Conservation (phyloP, 2,113 vertebrate species). For the Campylorhamphus procurvoides region DNA sequence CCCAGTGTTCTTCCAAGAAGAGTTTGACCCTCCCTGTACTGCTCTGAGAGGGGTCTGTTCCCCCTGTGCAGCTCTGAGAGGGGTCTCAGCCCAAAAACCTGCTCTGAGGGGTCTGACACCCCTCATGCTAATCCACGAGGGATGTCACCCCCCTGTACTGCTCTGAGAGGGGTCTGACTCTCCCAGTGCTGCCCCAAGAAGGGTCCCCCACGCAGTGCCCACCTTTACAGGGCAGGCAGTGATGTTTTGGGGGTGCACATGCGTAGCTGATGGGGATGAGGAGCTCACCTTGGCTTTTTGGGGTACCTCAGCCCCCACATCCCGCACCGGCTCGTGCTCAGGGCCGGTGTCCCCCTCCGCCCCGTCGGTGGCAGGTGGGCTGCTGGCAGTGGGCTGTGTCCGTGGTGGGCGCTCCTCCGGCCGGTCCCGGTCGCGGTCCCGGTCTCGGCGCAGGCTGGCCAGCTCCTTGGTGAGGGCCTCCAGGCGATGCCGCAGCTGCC, state of each 20-base stretch:
- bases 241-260: background rate
- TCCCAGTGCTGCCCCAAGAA: accelerated
- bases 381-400: background rate
- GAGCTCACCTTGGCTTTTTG: constrained; percentile 70
- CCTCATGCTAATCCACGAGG: background rate
- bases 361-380: accelerated
- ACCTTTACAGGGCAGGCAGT: background rate
- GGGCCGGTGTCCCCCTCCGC: constrained; percentile 56
- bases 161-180: background rate
- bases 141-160: background rate
- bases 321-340: constrained; percentile 89
- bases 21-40: background rate
- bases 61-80: background rate
- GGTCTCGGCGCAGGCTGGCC: constrained; percentile 84
- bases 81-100: background rate
- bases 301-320: constrained; percentile 80
- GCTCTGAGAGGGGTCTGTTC: background rate
- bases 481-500: constrained; percentile 89
- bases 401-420: constrained; percentile 83
- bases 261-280: background rate
- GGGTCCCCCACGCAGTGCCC: accelerated
- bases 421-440: constrained; percentile 85
- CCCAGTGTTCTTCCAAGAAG: background rate
- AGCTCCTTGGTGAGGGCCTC: constrained; percentile 94
- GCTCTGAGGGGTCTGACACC: background rate